Base-by-base conservation (phyloP, 2,113 vertebrate species). In the Oxyruncus cristatus region DNA sequence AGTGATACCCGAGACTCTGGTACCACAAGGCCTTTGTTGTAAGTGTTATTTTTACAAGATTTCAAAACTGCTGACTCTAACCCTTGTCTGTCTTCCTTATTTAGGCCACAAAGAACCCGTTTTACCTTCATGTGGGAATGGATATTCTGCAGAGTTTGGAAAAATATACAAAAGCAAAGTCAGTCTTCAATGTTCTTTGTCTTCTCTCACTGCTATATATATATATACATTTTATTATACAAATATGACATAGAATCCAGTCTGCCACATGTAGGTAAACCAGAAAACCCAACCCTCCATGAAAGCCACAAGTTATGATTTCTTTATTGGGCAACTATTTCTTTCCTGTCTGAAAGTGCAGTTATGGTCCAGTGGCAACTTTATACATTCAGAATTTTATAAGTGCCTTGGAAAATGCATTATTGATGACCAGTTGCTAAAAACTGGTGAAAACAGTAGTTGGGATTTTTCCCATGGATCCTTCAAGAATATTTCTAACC, bases 51-150 rank as follows among this genome's bases (percentile, higher is more conserved):
- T 92, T 68, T 61, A 68, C 61, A 66, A 52, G 46, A 42, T 93
- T 83, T 92, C 4, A 6, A 22, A 66, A 71, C 21, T 59, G 63
- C 75, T 85, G 72, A 91, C 61, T 79, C 70, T 89, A 47, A 74
- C 73, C 72, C 49, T 74, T 93, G 61, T 71, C 76, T 93, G 24
- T 82, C 66, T 94, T 87, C 49, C 83, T 92, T 93, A 47, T 68
- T 86, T 27, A 99, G 99, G 99, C 99, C 46, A 99, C 99, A 95
- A 99, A 99, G 98, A 99, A 99, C 96, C 99, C 99, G 14, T 99
- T 99, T 98, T 99, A 99, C 97, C 98, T 99, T 78, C 99, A 99
- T 42, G 99, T 99, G 66, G 99, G 99, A 94, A 99, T 99, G 99
- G 99, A 99, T 96, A 99, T 99, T 95, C 98, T 99, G 73, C 98